Base-by-base conservation (phyloP, 2,888 invertebrate genomes). In the Copidosoma aretas region DNA sequence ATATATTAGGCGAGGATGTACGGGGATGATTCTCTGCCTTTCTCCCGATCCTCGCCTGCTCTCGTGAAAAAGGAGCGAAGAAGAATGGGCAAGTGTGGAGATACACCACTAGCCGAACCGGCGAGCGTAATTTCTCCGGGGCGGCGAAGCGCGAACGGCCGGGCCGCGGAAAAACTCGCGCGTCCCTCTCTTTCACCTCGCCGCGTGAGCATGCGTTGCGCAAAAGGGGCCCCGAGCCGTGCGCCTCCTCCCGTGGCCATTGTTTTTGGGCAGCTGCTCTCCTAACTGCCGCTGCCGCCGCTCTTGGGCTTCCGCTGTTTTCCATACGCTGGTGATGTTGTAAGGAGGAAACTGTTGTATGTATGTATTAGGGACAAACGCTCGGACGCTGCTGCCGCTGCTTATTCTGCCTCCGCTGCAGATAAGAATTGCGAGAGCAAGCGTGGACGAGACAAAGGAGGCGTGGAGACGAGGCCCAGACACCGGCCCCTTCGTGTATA, bases 151-250 rank as follows among this genome's bases (percentile, higher is more conserved):
- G 41, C 39, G 41, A 12, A 51, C 25, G n/a, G 60, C 74, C 72
- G 73, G 51, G 25, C 14, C 15, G 60, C 53, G 22, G 10, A 10
- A 10, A 57, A 67, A 74, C 77, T 76, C 75, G 74, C 73, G 74
- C 73, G 79, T 81, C 32, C 32, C 32, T 32, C 32, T 32, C 32
- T n/a, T n/a, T n/a, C n/a, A n/a, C 8, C 64, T 15, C 12, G 41
- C 70, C 74, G 60, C 69, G 74, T 77, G n/a, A n/a, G n/a, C n/a
- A n/a, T n/a, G 77, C 80, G 79, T 82, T 82, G 79, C 81, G 81
- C 77, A 82, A 82, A 82, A 80, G 80, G 80, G 77, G 77, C 63
- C 62, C 59, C 60, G 8, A 32, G 32, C 32, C n/a, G 8, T 14
- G 8, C 41, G 41, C 41, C 41, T 14, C 41, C 41, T 46, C 4